Evolutionary conservation across 2,797 vertebrate species (phyloP).

Genomic region (Cichlasoma orientale): DNA sequence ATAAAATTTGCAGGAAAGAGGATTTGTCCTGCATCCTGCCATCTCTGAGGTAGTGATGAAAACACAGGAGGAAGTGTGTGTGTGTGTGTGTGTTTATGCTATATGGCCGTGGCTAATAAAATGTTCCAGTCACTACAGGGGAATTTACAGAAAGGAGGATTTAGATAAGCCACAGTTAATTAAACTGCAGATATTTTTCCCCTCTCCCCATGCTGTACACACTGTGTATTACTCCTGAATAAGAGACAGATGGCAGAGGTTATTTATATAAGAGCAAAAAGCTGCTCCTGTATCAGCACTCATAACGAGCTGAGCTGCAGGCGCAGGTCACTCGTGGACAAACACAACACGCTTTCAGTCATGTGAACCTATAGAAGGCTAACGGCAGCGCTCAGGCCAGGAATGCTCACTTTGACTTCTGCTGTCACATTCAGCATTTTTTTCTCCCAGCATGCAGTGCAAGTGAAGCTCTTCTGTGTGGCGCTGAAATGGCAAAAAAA

Average conservation of each 20-base stretch:
- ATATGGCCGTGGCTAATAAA: slow-evolving; percentile 29
- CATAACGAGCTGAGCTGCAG: slow-evolving; percentile 47
- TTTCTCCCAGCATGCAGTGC: neutral
- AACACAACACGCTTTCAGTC: slow-evolving; percentile 3
- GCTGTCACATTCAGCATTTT: neutral
- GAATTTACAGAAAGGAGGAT: slow-evolving; percentile 62
- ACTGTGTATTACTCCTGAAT: slow-evolving; percentile 19
- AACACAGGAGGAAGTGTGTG: neutral
- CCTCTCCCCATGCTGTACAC: neutral
- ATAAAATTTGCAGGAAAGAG: slow-evolving; percentile 26
- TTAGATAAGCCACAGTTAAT: slow-evolving; percentile 71
- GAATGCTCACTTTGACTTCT: neutral
- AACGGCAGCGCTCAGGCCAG: neutral
- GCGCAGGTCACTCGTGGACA: slow-evolving; percentile 12
- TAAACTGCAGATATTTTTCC: slow-evolving; percentile 43
- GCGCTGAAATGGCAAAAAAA: neutral
- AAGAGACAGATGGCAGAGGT: slow-evolving; percentile 48
- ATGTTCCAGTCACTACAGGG: slow-evolving; percentile 31
- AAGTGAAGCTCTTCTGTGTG: neutral
- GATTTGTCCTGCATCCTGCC: slow-evolving; percentile 21
- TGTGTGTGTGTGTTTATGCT: slow-evolving; percentile 17
- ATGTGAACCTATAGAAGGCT: slow-evolving; percentile 1
- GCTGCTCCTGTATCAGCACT: slow-evolving; percentile 35
- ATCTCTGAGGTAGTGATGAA: neutral
- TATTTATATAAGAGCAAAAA: slow-evolving; percentile 57